Base-by-base conservation (phyloP, 2,797 vertebrate species). In the Vireo griseus region DNA sequence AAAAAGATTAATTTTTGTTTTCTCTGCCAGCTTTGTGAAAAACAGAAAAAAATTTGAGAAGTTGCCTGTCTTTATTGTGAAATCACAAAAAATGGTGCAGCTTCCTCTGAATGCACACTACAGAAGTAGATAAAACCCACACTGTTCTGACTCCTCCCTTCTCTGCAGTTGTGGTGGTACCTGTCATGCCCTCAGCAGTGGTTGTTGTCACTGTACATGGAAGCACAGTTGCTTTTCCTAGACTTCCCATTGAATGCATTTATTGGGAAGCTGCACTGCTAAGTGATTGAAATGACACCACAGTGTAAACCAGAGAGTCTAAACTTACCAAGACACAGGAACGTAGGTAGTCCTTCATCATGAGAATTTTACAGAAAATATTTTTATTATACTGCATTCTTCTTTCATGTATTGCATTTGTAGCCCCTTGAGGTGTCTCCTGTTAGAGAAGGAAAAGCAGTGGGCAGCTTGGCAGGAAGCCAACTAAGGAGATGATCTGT, bases 281-380 rank as follows among this genome's bases (percentile, higher is more conserved):
- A 4, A 0, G 0, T 37, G 13, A 29, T 18, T 24, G 33, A 39
- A 71, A 28, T 35, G 52, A 44, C 51, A 48, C 13, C 42, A 18
- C 24, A 10, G 29, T 51, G 7, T 31, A 24, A 74, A 47, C 14
- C 13, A 28, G 11, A 28, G 8, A 11, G 11, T 67, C n/a, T 19
- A 28, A 58, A n/a, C 13, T 73, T 58, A 28, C 5, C 52, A 19
- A 33, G 28, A 29, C n/a, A 25, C 12, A 2, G 13, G 4, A 18
- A 37, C 21, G 8, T 28, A 35, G 16, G 7, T 10, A 16, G 26
- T 45, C 40, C n/a, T 88, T 48, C 40, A 28, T 48, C 8, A 4
- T 12, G 31, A 59, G 29, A 19, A 68, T 65, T 76, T 87, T 61
- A 18, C 4, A 10, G 31, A n/a, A 79, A 69, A n/a, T 7, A 5